Evolutionary conservation across 2,113 vertebrate species (phyloP).

Genomic region (Oncorhynchus masou): DNA sequence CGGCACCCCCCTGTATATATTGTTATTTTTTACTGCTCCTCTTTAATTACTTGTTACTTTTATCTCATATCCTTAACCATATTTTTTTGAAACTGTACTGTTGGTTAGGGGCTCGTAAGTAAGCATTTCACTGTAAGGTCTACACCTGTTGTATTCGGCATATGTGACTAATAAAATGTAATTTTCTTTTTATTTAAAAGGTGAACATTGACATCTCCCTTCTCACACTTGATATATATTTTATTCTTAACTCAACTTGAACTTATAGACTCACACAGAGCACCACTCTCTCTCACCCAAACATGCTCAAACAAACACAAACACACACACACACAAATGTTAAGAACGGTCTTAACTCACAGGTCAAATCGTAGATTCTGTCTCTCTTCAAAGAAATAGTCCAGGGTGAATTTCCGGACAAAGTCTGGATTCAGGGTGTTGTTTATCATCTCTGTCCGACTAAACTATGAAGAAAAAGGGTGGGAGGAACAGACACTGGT

Average conservation of each 20-base stretch:
- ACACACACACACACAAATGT: background rate
- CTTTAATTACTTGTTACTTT: too few relatives aligned
- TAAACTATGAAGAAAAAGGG: conserved; percentile 74
- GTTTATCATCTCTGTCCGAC: conserved; percentile 96
- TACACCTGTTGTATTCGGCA: too few relatives aligned
- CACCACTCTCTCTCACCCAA: conserved; percentile 17
- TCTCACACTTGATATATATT: conserved; percentile 58
- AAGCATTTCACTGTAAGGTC: too few relatives aligned
- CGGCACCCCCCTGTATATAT: too few relatives aligned
- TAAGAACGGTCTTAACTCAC: conserved; percentile 75
- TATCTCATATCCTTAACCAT: too few relatives aligned
- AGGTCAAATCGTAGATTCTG: conserved; percentile 97
- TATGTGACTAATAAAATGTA: too few relatives aligned
- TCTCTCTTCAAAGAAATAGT: conserved; percentile 97
- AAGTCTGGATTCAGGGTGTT: conserved; percentile 98
- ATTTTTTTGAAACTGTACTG: conserved; percentile 23
- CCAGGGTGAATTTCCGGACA: conserved; percentile 94
- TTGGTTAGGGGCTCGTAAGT: too few relatives aligned
- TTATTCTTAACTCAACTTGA: conserved; percentile 46
- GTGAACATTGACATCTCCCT: conserved; percentile 49
- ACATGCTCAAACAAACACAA: background rate
- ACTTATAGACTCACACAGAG: conserved; percentile 4
- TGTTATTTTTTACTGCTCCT: too few relatives aligned
- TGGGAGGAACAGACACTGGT: background rate
- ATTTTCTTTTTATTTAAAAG: conserved; percentile 49